Evolutionary conservation across 2,113 vertebrate species (phyloP).

Genomic region (Felis catus): DNA sequence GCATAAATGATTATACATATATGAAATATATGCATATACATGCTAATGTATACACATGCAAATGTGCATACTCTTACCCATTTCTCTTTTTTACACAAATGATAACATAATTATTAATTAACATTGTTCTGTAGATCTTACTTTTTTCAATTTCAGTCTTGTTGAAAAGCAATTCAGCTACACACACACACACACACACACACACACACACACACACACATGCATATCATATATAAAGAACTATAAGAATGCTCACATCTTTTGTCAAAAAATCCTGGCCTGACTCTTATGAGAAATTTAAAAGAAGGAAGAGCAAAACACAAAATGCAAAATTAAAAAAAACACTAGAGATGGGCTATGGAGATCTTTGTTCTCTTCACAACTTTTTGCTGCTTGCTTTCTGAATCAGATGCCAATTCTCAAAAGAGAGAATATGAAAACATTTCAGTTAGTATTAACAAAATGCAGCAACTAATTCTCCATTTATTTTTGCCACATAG

Average conservation of each 20-base stretch:
- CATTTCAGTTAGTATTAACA: constrained; percentile 14
- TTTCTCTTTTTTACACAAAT: constrained; percentile 24
- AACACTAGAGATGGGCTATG: background rate
- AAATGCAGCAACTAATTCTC: constrained; percentile 23
- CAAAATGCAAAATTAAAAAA: constrained; percentile 4
- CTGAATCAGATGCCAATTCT: constrained; percentile 20
- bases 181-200: background rate
- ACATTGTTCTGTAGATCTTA: background rate
- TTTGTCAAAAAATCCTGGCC: background rate
- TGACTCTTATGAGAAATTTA: background rate
- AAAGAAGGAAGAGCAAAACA: background rate
- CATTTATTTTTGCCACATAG: background rate
- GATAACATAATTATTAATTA: background rate
- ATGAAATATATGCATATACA: background rate
- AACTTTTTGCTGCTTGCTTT: background rate
- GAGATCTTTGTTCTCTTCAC: constrained; percentile 5
- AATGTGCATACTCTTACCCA: background rate
- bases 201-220: background rate
- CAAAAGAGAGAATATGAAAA: constrained; percentile 37
- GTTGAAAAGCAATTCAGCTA: constrained; percentile 20
- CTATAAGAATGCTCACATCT: background rate
- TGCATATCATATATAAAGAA: background rate
- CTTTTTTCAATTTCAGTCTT: constrained; percentile 48
- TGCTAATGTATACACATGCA: background rate
- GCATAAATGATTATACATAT: background rate